These are phyloP conservation scores for Escarpia spicata DNA, from an alignment of 2,888 invertebrate genomes.

Conservation along the genomic window DNA sequence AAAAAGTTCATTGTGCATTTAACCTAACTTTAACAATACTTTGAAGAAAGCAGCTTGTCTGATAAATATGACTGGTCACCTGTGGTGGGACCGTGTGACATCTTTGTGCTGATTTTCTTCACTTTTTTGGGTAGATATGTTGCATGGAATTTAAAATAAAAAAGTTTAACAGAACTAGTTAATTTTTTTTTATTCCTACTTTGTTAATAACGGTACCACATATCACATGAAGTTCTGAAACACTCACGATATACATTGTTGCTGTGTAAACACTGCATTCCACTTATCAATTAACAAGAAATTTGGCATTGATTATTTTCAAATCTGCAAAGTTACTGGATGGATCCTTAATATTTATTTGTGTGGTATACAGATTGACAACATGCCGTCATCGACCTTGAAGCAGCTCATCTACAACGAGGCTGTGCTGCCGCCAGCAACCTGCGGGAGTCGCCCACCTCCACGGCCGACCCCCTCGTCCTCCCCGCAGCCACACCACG, in stretches of 20 bases:
- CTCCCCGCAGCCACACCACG: not conserved
- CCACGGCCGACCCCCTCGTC: constrained; percentile 7
- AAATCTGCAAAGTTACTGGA: not conserved
- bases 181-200: not conserved
- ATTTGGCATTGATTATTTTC: not conserved
- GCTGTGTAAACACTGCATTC: not conserved
- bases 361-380: constrained; percentile 46
- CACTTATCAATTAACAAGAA: not conserved
- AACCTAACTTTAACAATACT: too few relatives aligned
- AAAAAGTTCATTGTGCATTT: not conserved
- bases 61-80: not conserved
- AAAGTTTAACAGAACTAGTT: not conserved
- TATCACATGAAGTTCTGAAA: too few relatives aligned
- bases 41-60: not conserved
- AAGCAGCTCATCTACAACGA: constrained; percentile 10
- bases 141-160: too few relatives aligned
- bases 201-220: not conserved
- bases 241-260: not conserved
- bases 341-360: not conserved
- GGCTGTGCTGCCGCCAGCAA: not conserved
- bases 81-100: too few relatives aligned
- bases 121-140: too few relatives aligned
- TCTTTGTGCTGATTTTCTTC: too few relatives aligned
- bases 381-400: constrained; percentile 46
- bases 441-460: not conserved